A percentile compares a stretch with the other conserved stretches of the same genome.
Conservation (phyloP, 2,888 invertebrate genomes). For the Lasioglossum zephyrum region DNA sequence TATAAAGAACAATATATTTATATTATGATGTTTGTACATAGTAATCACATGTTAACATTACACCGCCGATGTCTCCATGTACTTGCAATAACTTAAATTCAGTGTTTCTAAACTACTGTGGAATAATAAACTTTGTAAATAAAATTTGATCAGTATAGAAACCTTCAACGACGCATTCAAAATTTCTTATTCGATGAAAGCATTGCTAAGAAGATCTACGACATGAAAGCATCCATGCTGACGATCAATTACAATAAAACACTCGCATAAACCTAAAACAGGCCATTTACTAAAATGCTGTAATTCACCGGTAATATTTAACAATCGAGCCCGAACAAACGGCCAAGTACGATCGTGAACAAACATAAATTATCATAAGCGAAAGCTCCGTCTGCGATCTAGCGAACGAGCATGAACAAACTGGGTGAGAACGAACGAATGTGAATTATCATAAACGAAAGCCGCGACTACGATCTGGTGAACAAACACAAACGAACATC, state of each 20-base stretch:
- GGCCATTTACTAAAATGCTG: neutral
- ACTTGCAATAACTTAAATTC: too few relatives aligned
- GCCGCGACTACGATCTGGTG: slow-evolving; percentile 1
- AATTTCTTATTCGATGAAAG: neutral
- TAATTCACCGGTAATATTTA: neutral
- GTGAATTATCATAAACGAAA: slow-evolving; percentile 13
- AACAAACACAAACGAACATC: neutral
- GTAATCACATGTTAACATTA: neutral
- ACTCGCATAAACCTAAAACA: neutral
- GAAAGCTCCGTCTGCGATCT: neutral
- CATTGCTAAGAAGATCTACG: neutral
- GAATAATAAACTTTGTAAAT: neutral
- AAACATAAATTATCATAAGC: slow-evolving; percentile 1
- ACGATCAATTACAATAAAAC: neutral
- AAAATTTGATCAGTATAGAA: neutral
- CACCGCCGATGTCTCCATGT: neutral
- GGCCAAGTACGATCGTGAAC: neutral
- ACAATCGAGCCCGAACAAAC: neutral
- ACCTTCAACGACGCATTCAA: neutral
- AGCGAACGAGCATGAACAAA: slow-evolving; percentile 3
- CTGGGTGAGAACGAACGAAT: slow-evolving; percentile 9
- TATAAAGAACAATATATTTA: too few relatives aligned
- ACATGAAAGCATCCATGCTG: neutral
- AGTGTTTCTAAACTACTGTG: too few relatives aligned
- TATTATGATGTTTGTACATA: too few relatives aligned